A percentile compares a stretch with the other conserved stretches of the same genome.
These are phyloP conservation scores for Synanthedon vespiformis DNA, from an alignment of 2,888 invertebrate genomes.

Conservation along the genomic window DNA sequence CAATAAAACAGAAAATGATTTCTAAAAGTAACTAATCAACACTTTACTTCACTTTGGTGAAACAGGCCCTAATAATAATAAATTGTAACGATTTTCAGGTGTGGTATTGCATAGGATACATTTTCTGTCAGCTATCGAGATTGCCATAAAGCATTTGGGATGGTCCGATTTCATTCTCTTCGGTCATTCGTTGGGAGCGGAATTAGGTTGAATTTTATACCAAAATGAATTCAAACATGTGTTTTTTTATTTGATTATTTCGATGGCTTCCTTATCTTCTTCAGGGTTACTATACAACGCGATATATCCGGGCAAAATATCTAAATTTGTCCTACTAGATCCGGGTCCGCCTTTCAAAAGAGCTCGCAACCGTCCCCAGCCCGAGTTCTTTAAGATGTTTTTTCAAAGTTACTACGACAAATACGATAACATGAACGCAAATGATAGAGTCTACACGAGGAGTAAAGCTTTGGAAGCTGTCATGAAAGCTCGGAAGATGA, in stretches of 20 bases:
- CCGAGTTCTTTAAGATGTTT: constrained; percentile 26
- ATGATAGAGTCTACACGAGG: constrained; percentile 19
- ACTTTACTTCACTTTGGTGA: too few relatives aligned
- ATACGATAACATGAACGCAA: constrained; percentile 26
- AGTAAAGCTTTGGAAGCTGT: constrained; percentile 47
- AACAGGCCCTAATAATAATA: too few relatives aligned
- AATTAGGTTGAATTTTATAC: constrained; percentile 28
- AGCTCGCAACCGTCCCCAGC: background rate
- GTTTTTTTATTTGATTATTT: too few relatives aligned
- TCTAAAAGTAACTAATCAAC: too few relatives aligned
- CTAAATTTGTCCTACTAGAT: constrained; percentile 48
- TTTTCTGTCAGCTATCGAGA: constrained; percentile 38
- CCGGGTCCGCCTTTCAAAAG: constrained; percentile 24
- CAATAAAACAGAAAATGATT: too few relatives aligned
- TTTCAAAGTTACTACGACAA: constrained; percentile 36
- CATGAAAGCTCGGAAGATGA: constrained; percentile 45
- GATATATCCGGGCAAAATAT: constrained; percentile 57
- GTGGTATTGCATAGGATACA: constrained; percentile 39
- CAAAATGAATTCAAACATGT: too few relatives aligned
- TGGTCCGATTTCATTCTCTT: constrained; percentile 42
- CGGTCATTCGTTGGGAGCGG: constrained; percentile 54
- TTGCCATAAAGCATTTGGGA: constrained; percentile 27
- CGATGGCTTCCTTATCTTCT: constrained; percentile 2
- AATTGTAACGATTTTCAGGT: constrained; percentile 20
- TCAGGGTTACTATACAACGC: constrained; percentile 45